Evolutionary conservation across 1,140 invertebrate genomes (phyloP).

Genomic region (Aradophagus sp.): DNA sequence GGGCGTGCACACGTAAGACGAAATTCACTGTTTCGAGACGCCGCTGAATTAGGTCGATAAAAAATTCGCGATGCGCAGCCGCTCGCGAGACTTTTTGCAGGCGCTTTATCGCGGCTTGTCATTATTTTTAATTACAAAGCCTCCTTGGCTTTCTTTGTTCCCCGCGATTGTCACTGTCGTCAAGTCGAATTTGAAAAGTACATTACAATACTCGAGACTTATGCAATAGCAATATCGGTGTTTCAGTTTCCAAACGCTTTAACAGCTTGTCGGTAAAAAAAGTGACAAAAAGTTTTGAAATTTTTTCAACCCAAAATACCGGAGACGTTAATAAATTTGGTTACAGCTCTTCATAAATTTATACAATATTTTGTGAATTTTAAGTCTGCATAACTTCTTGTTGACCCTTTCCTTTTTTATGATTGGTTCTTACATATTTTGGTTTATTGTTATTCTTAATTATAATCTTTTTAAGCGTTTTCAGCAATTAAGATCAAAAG

Average conservation of each 20-base stretch:
- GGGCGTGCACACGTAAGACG: conserved; percentile 1
- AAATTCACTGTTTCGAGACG: conserved; percentile 21
- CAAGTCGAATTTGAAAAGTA: conserved; percentile 1
- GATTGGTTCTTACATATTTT: conserved; percentile 5
- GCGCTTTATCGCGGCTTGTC: background rate
- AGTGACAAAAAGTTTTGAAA: conserved; percentile 35
- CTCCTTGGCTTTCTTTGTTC: background rate
- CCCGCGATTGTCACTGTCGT: background rate
- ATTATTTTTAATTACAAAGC: conserved; percentile 7
- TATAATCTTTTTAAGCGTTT: no score
- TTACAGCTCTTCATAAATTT: conserved; percentile 40
- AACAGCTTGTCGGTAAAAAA: conserved; percentile 1
- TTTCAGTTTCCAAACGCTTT: conserved; percentile 8
- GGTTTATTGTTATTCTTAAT: no score
- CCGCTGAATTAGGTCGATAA: conserved; percentile 23
- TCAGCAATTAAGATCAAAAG: no score
- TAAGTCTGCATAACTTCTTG: conserved; percentile 32
- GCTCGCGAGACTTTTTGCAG: background rate
- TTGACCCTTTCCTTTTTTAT: conserved; percentile 12
- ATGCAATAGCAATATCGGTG: background rate
- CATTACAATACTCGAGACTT: background rate
- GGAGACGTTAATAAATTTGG: conserved; percentile 41
- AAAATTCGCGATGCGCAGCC: conserved; percentile 11
- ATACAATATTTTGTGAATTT: conserved; percentile 26
- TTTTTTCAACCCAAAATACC: conserved; percentile 39